Evolutionary conservation across 1,140 invertebrate genomes (phyloP).

Genomic region (Leptonema lineaticorne): DNA sequence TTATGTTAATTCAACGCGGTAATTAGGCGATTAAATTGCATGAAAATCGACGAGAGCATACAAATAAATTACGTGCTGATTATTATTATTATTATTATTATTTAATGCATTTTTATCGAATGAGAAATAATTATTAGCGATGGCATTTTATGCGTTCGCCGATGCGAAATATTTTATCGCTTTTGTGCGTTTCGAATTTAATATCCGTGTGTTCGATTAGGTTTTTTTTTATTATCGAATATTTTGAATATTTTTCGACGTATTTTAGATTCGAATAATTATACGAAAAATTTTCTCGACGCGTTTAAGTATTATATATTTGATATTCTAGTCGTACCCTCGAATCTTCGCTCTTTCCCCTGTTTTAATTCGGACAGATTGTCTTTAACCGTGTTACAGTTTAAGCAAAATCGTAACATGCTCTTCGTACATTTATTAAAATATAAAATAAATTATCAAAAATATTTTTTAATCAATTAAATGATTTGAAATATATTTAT

Average conservation of each 20-base stretch:
- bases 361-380: slow-evolving; percentile 42
- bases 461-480: no score
- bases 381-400: slow-evolving; percentile 36
- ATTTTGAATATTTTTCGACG: no score
- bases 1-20: background rate
- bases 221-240: background rate
- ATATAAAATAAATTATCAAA: no score
- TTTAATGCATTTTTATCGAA: slow-evolving; percentile 3
- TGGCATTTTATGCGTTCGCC: slow-evolving; percentile 1
- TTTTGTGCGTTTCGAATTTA: background rate
- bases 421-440: background rate
- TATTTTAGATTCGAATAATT: no score
- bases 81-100: no score
- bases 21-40: slow-evolving; percentile 13
- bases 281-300: background rate
- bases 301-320: background rate
- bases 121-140: background rate
- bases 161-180: no score
- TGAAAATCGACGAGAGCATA: background rate
- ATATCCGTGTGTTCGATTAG: background rate
- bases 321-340: background rate
- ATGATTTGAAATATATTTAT: no score
- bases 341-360: slow-evolving; percentile 16
- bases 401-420: slow-evolving; percentile 4
- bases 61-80: slow-evolving; percentile 2